Percentiles rank a stretch among this genome's conserved stretches.
These are phyloP conservation scores for Rhagoletis pomonella DNA, from an alignment of 1,140 invertebrate genomes.

Conservation along the genomic window DNA sequence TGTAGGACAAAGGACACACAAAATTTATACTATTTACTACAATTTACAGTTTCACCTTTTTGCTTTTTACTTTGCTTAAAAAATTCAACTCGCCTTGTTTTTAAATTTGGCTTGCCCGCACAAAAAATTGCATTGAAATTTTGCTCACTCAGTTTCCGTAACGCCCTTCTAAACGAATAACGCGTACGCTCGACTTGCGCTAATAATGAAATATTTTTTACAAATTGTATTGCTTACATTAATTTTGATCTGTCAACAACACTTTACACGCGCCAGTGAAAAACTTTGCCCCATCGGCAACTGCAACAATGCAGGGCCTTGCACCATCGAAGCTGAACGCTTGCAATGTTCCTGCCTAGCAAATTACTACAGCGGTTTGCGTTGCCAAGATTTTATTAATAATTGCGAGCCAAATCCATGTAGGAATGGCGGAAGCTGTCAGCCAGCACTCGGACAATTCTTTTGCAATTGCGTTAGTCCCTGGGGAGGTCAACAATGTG, in stretches of 20 bases:
- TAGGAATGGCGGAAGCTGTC: slow-evolving; percentile 43
- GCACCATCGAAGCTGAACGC: not conserved
- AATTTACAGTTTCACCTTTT: too few species aligned
- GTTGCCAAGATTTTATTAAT: slow-evolving; percentile 4
- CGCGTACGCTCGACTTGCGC: not conserved
- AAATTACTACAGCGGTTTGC: slow-evolving; percentile 31
- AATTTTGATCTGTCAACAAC: not conserved
- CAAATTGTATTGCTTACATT: not conserved
- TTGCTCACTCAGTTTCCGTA: not conserved
- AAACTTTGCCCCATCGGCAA: slow-evolving; percentile 31
- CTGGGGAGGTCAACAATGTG: slow-evolving; percentile 48
- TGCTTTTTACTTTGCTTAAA: not conserved
- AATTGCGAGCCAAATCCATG: slow-evolving; percentile 53
- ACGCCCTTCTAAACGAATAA: not conserved
- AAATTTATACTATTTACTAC: too few species aligned
- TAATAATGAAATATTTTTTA: slow-evolving; percentile 9
- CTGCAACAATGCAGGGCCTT: slow-evolving; percentile 54
- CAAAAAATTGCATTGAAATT: not conserved
- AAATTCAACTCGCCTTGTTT: not conserved
- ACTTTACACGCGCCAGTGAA: not conserved
- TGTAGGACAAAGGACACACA: too few species aligned
- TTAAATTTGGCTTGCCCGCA: not conserved
- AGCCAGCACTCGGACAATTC: slow-evolving; percentile 37
- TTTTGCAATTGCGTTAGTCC: not conserved
- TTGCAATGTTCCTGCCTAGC: slow-evolving; percentile 41